Conservation (phyloP, 2,797 vertebrate species). For the Typhlichthys subterraneus region DNA sequence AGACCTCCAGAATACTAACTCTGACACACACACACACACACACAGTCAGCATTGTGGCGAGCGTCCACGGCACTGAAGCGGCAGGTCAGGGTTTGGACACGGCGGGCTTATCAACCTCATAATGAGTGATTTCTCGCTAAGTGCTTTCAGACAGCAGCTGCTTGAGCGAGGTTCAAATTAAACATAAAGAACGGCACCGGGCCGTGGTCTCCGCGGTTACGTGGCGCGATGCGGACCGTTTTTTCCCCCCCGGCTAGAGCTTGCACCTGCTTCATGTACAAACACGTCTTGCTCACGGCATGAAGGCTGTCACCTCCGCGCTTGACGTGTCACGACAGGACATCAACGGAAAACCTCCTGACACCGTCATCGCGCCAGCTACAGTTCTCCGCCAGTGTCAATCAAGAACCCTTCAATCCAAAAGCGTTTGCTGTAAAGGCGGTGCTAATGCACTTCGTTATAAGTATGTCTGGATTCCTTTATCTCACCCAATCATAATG, state of each 20-base stretch:
- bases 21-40: conserved; percentile 11
- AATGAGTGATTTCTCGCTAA: conserved; percentile 45
- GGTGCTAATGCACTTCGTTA: too few relatives aligned
- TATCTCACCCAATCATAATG: too few relatives aligned
- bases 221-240: conserved; percentile 16
- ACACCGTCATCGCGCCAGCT: too few relatives aligned
- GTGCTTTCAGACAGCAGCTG: conserved; percentile 50
- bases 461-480: too few relatives aligned
- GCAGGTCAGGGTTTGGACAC: conserved; percentile 48
- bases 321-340: too few relatives aligned
- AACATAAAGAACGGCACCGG: too few relatives aligned
- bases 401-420: too few relatives aligned
- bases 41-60: conserved; percentile 4
- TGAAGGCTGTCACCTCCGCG: conserved; percentile 11
- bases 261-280: conserved; percentile 43
- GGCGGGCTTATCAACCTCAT: conserved; percentile 60
- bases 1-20: conserved; percentile 22
- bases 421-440: too few relatives aligned
- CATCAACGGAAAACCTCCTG: too few relatives aligned
- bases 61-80: conserved; percentile 17
- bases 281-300: too few relatives aligned
- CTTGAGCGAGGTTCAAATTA: conserved; percentile 37
- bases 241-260: conserved; percentile 51
- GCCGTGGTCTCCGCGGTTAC: conserved; percentile 22
- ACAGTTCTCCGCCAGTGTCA: too few relatives aligned